A percentile compares a stretch with the other conserved stretches of the same genome.
Conservation (phyloP, 2,888 invertebrate genomes). For the Stenoptilia bipunctidactyla region DNA sequence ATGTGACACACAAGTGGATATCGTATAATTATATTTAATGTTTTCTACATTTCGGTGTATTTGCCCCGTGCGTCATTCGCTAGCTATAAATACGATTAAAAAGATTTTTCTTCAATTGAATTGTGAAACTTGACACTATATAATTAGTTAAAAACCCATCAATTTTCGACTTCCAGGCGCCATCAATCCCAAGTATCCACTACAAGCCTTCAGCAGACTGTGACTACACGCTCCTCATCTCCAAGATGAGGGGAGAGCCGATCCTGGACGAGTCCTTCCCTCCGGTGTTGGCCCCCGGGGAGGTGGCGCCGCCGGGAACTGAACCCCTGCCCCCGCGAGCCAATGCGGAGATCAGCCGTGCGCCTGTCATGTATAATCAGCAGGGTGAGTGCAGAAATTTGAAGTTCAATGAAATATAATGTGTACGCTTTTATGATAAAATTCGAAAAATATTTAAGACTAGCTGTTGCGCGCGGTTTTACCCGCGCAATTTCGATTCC, state of each 20-base stretch:
- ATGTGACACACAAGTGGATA: too few relatives aligned
- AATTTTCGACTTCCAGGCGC: conserved; percentile 55
- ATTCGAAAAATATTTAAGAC: too few relatives aligned
- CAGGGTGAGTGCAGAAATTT: too few relatives aligned
- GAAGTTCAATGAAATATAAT: too few relatives aligned
- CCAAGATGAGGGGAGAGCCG: conserved; percentile 80
- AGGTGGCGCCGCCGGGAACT: conserved; percentile 53
- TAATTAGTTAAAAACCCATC: background rate
- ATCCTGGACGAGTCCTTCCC: conserved; percentile 24
- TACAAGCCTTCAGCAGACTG: conserved; percentile 90
- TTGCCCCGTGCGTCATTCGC: too few relatives aligned
- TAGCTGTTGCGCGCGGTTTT: too few relatives aligned
- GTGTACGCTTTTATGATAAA: too few relatives aligned
- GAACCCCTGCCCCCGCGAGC: conserved; percentile 35
- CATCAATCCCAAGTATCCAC: conserved; percentile 74
- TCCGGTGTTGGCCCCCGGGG: conserved; percentile 33
- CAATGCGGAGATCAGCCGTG: conserved; percentile 12
- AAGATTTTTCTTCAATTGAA: background rate
- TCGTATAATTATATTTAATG: too few relatives aligned
- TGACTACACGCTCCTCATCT: conserved; percentile 89
- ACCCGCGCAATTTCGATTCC: too few relatives aligned
- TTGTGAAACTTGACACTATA: background rate
- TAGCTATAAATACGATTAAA: too few relatives aligned
- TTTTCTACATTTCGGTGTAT: too few relatives aligned
- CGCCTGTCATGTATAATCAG: conserved; percentile 49